phyloP scores from a whole-genome alignment of 2,113 vertebrate species.

The Helogale parvula region DNA sequence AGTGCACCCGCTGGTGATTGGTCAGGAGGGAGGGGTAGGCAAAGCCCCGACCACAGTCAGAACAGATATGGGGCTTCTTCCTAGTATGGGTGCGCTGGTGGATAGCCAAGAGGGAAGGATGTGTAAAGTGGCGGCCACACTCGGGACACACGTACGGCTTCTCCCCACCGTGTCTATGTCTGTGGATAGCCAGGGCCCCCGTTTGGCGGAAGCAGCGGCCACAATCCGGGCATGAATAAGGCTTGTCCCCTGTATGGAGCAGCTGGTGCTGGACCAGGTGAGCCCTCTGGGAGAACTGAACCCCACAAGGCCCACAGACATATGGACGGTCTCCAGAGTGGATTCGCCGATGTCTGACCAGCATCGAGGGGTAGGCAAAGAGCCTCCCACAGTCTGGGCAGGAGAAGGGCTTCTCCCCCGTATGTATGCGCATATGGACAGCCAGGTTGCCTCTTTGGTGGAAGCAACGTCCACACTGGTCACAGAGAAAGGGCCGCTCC shows the following conservation, averaged over 20 bases:
- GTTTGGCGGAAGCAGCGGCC: background rate
- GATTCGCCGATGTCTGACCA: background rate
- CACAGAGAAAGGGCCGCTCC: constrained; percentile 9
- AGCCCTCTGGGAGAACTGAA: constrained; percentile 48
- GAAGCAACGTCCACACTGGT: constrained; percentile 61
- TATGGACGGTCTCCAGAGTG: background rate
- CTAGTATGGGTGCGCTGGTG: background rate
- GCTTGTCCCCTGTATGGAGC: constrained; percentile 11
- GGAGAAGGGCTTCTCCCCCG: constrained; percentile 47
- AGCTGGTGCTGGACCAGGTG: constrained; percentile 76
- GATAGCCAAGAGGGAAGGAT: background rate
- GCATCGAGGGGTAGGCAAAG: background rate
- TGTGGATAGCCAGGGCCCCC: background rate
- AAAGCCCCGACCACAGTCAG: constrained; percentile 62
- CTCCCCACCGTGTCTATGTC: background rate
- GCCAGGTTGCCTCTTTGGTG: background rate
- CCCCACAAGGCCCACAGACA: background rate
- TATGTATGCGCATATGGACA: background rate
- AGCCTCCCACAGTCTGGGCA: constrained; percentile 36
- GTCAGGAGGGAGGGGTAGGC: constrained; percentile 76
- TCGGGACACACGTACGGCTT: background rate
- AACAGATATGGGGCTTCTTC: background rate
- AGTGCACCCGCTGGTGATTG: constrained; percentile 86
- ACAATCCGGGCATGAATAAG: background rate
- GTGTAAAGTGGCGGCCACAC: background rate